A percentile compares a stretch with the other conserved stretches of the same genome.
phyloP scores from a whole-genome alignment of 1,140 invertebrate species.

The Teleopsis dalmanni region DNA sequence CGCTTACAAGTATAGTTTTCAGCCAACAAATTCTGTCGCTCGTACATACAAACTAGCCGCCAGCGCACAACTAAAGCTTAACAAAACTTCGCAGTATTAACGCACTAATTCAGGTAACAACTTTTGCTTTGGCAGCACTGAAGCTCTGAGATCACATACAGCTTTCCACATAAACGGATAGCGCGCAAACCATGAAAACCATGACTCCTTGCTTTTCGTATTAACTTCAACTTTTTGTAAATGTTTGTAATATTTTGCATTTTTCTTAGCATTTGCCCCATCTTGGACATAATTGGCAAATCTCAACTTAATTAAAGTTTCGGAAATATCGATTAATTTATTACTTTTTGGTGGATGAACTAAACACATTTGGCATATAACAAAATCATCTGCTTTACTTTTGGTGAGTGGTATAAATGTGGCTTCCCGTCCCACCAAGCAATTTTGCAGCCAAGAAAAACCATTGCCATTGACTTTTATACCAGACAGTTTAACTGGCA shows the following conservation, averaged over 20 bases:
- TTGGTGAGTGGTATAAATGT: constrained; percentile 36
- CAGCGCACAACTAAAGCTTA: too few relatives aligned
- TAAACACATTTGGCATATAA: constrained; percentile 35
- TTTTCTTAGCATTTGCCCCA: constrained; percentile 22
- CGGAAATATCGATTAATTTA: constrained; percentile 29
- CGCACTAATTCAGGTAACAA: constrained; percentile 36
- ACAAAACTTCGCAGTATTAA: not conserved
- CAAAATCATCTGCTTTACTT: constrained; percentile 23
- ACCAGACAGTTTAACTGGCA: constrained; percentile 34
- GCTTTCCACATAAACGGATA: constrained; percentile 34
- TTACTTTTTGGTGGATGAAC: constrained; percentile 37
- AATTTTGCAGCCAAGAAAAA: constrained; percentile 35
- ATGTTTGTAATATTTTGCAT: constrained; percentile 35
- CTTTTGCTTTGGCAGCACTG: constrained; percentile 29
- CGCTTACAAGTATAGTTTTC: too few relatives aligned
- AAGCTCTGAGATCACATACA: constrained; percentile 26
- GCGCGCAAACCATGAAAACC: constrained; percentile 25
- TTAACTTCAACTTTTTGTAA: constrained; percentile 26
- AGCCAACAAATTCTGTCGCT: too few relatives aligned
- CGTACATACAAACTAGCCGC: too few relatives aligned
- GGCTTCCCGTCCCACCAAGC: constrained; percentile 32
- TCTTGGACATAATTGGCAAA: constrained; percentile 32
- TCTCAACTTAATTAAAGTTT: constrained; percentile 31
- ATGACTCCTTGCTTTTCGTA: constrained; percentile 27
- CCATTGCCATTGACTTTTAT: constrained; percentile 35